phyloP scores from a whole-genome alignment of 2,113 vertebrate genomes.

The Plectropomus leopardus region DNA sequence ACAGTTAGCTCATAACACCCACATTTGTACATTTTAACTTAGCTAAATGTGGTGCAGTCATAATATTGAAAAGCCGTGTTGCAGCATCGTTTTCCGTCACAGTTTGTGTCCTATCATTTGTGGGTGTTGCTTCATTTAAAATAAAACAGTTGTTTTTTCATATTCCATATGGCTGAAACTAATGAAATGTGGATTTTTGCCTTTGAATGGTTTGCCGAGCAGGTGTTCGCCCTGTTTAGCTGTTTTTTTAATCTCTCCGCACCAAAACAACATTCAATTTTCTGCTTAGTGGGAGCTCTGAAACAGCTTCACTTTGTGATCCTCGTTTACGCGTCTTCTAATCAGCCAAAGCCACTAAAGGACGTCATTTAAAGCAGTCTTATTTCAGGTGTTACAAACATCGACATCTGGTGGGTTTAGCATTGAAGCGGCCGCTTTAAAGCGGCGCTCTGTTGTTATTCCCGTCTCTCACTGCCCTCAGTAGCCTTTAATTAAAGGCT shows the following conservation, averaged over 20 bases:
- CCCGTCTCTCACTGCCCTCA: constrained; percentile 38
- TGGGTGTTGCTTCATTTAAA: constrained; percentile 24
- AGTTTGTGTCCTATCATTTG: constrained; percentile 3
- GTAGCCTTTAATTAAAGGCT: constrained; percentile 71
- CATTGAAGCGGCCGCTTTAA: constrained; percentile 41
- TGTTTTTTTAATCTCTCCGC: constrained; percentile 20
- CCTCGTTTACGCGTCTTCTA: constrained; percentile 53
- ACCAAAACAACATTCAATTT: constrained; percentile 61
- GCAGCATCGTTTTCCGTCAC: background rate
- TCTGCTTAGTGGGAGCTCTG: constrained; percentile 32
- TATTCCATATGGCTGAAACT: constrained; percentile 51
- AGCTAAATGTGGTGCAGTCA: background rate
- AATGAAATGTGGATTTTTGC: constrained; percentile 52
- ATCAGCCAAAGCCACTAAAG: constrained; percentile 65
- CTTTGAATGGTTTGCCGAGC: constrained; percentile 58
- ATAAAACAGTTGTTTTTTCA: constrained; percentile 10
- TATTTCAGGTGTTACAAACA: constrained; percentile 62
- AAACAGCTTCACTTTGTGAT: constrained; percentile 65
- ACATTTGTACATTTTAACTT: background rate
- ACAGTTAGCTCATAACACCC: background rate
- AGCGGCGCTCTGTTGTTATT: constrained; percentile 24
- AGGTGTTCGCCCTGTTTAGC: constrained; percentile 57
- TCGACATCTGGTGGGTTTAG: constrained; percentile 44
- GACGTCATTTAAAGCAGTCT: constrained; percentile 49
- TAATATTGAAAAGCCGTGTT: background rate